Conservation (phyloP, 2,113 vertebrate species). For the Pseudopodoces humilis region DNA sequence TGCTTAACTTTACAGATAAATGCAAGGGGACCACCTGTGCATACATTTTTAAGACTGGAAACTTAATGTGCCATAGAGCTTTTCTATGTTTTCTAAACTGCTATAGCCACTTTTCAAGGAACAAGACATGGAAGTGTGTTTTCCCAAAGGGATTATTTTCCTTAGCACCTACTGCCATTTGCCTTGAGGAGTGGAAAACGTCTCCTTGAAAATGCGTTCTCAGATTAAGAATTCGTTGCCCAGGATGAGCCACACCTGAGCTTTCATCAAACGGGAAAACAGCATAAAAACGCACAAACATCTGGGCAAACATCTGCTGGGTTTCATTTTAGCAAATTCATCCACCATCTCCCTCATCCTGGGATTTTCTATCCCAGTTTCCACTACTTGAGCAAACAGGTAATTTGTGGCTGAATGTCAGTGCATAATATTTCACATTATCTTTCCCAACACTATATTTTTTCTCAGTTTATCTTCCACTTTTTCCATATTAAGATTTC, state of each 20-base stretch:
- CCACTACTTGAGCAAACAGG: not conserved
- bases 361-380: not conserved
- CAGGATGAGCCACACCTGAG: rapidly evolving
- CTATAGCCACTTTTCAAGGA: not conserved
- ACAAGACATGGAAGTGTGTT: not conserved
- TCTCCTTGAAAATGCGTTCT: not conserved
- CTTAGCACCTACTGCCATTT: not conserved
- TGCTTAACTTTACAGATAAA: not conserved
- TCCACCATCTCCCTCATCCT: not conserved
- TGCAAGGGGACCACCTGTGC: not conserved
- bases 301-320: slow-evolving; percentile 4
- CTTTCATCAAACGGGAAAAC: not conserved
- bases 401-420: not conserved
- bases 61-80: not conserved
- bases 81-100: not conserved
- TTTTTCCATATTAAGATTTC: not conserved
- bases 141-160: not conserved
- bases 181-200: not conserved
- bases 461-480: not conserved
- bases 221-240: not conserved
- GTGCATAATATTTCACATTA: rapidly evolving
- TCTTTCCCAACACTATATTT: not conserved
- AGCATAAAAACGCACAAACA: not conserved
- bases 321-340: not conserved
- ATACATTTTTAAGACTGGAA: not conserved